These are phyloP conservation scores for Nasonovia ribisnigri DNA, from an alignment of 2,888 invertebrate genomes.

Conservation along the genomic window DNA sequence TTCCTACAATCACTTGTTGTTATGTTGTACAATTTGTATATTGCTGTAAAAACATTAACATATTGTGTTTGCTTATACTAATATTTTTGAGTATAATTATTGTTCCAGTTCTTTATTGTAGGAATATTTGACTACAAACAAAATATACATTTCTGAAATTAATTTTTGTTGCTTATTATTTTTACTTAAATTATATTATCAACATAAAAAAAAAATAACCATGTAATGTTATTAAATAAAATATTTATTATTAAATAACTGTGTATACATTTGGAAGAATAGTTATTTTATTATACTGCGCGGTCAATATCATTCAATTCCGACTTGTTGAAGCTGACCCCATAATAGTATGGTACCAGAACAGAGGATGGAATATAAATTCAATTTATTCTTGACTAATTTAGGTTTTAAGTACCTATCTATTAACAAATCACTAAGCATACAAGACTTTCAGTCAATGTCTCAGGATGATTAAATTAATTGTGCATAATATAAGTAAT, in stretches of 20 bases:
- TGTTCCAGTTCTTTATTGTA: not conserved
- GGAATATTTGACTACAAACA: not conserved
- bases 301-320: no score
- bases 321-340: no score
- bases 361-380: no score
- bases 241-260: not conserved
- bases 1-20: not conserved
- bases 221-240: not conserved
- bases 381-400: no score
- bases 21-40: not conserved
- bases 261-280: no score
- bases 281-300: no score
- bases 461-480: no score
- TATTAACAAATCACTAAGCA: no score
- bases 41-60: not conserved
- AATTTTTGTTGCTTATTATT: not conserved
- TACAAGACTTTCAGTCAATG: no score
- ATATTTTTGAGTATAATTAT: not conserved
- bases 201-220: not conserved
- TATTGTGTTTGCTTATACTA: not conserved
- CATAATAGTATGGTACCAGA: no score
- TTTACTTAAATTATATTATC: not conserved
- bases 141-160: not conserved
- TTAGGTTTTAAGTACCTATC: no score
- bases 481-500: no score